A percentile compares a stretch with the other conserved stretches of the same genome.
Conservation (phyloP, 2,888 invertebrate species). For the Andrena camellia region DNA sequence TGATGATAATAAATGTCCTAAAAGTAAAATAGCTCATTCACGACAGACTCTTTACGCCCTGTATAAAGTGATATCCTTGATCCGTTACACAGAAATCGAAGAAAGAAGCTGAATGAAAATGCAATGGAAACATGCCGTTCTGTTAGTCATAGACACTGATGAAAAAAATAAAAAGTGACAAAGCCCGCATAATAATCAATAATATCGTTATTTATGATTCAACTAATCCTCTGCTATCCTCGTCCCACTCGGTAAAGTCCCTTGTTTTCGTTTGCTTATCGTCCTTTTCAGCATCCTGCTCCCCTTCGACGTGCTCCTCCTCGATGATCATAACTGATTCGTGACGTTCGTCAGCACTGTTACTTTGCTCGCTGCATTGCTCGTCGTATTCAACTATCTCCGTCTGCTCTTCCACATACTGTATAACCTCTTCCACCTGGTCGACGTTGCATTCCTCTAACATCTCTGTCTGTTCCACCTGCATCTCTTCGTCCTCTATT, state of each 20-base stretch:
- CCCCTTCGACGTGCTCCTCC: conserved; percentile 78
- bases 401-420: conserved; percentile 84
- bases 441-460: conserved; percentile 72
- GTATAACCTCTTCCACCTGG: conserved; percentile 80
- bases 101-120: conserved; percentile 46
- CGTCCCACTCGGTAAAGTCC: conserved; percentile 78
- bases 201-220: conserved; percentile 62
- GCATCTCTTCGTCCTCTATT: conserved; percentile 71
- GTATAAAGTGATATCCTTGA: conserved; percentile 4
- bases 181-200: conserved; percentile 36
- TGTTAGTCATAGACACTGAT: conserved; percentile 51
- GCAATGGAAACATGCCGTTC: conserved; percentile 37
- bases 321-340: conserved; percentile 81
- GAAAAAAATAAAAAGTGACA: conserved; percentile 34
- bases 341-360: conserved; percentile 65
- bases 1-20: neutral
- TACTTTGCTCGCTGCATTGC: conserved; percentile 71
- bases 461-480: conserved; percentile 71
- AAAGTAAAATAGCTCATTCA: neutral
- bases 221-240: conserved; percentile 71
- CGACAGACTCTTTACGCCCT: neutral
- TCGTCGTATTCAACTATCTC: conserved; percentile 83
- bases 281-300: conserved; percentile 62
- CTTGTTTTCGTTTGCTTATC: conserved; percentile 58
- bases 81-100: conserved; percentile 8